phyloP scores from a whole-genome alignment of 2,113 vertebrate genomes.

The Barnardius zonarius region DNA sequence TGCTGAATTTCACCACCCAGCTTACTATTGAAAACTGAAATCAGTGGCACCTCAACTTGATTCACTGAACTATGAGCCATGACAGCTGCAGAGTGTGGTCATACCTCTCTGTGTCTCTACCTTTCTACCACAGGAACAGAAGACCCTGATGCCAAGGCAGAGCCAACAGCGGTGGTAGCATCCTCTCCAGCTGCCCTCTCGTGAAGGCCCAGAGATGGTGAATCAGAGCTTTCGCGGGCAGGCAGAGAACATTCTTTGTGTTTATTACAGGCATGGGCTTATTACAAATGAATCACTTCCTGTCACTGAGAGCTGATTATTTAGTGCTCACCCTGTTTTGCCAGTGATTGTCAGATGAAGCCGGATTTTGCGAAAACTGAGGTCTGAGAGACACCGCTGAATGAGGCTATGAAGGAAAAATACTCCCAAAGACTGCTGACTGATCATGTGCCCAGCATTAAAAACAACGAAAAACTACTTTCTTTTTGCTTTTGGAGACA shows the following conservation, averaged over 20 bases:
- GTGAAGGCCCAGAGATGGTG: neutral
- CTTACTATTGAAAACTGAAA: neutral
- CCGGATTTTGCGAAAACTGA: neutral
- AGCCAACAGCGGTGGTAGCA: fast-evolving
- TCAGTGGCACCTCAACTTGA: neutral
- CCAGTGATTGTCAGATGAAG: neutral
- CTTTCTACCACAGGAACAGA: neutral
- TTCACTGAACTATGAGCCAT: neutral
- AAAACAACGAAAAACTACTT: neutral
- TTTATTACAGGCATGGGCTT: neutral
- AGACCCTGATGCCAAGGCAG: neutral
- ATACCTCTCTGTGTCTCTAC: neutral
- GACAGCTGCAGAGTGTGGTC: neutral
- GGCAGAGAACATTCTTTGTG: neutral
- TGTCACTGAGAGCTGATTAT: neutral
- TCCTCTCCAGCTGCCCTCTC: neutral
- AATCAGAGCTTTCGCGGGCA: neutral
- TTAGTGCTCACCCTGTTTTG: neutral
- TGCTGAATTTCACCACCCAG: fast-evolving
- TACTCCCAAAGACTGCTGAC: neutral
- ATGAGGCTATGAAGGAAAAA: neutral
- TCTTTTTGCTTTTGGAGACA: neutral
- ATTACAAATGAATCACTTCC: neutral
- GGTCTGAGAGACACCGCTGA: fast-evolving
- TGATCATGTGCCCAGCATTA: neutral